Conservation (phyloP, 2,888 invertebrate species). For the Ectobius pallidus region DNA sequence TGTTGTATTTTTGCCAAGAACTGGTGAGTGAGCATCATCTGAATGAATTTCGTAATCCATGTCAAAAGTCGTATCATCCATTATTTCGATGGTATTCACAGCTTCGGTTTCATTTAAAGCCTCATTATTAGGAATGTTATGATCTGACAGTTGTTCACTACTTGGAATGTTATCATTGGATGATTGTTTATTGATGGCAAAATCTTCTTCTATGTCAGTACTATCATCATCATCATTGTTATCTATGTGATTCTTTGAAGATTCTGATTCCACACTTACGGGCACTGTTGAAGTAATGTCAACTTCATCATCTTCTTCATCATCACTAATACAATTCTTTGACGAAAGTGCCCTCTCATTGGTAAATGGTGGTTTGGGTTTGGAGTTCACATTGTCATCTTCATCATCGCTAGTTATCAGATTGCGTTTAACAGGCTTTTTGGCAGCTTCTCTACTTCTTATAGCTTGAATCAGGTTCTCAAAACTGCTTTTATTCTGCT, state of each 20-base stretch:
- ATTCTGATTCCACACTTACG: no score
- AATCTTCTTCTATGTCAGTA: background rate
- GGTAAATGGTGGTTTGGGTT: no score
- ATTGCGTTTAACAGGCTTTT: conserved; percentile 37
- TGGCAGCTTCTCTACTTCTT: conserved; percentile 47
- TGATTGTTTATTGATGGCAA: background rate
- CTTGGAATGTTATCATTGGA: no score
- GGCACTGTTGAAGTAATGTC: background rate
- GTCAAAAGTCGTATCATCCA: background rate
- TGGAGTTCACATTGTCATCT: no score
- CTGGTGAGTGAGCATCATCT: background rate
- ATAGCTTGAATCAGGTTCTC: conserved; percentile 51
- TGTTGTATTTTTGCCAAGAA: background rate
- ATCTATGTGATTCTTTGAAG: no score
- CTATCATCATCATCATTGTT: background rate
- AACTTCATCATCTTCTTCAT: background rate
- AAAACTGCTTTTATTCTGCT: conserved; percentile 52
- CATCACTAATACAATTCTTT: background rate
- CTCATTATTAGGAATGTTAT: background rate
- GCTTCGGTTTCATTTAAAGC: no score
- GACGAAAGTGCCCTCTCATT: no score
- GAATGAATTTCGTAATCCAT: background rate
- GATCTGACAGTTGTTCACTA: no score
- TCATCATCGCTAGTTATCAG: background rate
- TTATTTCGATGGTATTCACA: background rate